Evolutionary conservation across 2,113 vertebrate genomes (phyloP), one percentile per base, ranked within the genome.

Genomic region (Empidonax alnorum): DNA sequence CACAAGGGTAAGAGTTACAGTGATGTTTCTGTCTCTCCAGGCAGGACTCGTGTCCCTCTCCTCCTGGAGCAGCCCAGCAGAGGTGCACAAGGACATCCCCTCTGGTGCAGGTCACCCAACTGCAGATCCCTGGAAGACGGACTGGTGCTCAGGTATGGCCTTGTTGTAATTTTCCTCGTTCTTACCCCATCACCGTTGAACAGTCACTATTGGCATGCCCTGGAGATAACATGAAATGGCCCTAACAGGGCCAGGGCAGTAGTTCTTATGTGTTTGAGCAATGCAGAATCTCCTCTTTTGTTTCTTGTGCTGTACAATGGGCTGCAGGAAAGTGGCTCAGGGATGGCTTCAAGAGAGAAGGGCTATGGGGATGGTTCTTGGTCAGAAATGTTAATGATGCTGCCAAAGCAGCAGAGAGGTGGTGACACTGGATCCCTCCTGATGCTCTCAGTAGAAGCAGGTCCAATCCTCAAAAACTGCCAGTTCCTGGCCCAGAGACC

Each of bases 1-100:
- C 30, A 59, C 58, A 56, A 46, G 10, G n/a, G 5, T 0, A 0
- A 58, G 52, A 82, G 37, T 76, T 37, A 80, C 0, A 4, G 4
- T 16, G 46, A 30, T 0, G 1, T 59, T 72, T 80, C 5, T 63
- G 3, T 59, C 52, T 86, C 14, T 33, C 18, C 42, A 59, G 35
- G 44, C 41, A 61, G 63, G 31, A 69, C 5, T 49, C 1, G 0
- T n/a, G 24, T 58, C 55, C 33, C 10, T 74, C 55, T 90, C 17
- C 15, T 75, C 20, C 52, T 24, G n/a, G 23, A 86, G 50, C 15
- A 76, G 46, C n/a, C 88, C 72, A 62, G 46, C 37, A 84, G 35
- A 49, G 5, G 27, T 12, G 16, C 20, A 59, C 19, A 53, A 61
- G 35, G 8, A 31, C 17, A 12, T 77, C 31, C 7, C 6, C 12